Conservation (phyloP, 2,888 invertebrate species). For the Abscondita cerata region DNA sequence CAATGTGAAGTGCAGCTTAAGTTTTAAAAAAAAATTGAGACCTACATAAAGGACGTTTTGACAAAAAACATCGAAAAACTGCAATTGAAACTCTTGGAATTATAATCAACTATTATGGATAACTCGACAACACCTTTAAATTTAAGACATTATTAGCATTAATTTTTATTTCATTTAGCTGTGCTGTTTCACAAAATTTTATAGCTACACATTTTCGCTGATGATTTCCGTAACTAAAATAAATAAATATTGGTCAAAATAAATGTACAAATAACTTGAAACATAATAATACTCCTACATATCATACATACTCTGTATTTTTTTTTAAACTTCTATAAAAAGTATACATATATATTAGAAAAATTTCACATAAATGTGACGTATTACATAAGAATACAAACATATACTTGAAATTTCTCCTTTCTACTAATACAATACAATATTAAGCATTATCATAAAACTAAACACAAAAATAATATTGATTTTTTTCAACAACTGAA, state of each 20-base stretch:
- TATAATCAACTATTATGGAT: too few relatives aligned
- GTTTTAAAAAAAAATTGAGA: too few relatives aligned
- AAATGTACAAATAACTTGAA: slow-evolving; percentile 21
- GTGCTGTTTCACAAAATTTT: slow-evolving; percentile 29
- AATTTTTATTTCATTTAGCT: slow-evolving; percentile 26
- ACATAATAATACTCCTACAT: neutral
- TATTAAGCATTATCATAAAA: slow-evolving; percentile 6
- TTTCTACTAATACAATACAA: slow-evolving; percentile 1
- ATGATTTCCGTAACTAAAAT: slow-evolving; percentile 19
- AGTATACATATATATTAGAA: slow-evolving; percentile 1
- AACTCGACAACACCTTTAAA: too few relatives aligned
- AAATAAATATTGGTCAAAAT: slow-evolving; percentile 24
- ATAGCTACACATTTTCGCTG: slow-evolving; percentile 26
- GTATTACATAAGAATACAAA: neutral
- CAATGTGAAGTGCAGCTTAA: too few relatives aligned
- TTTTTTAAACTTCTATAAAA: neutral
- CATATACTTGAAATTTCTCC: neutral
- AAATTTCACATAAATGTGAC: neutral
- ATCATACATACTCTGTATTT: slow-evolving; percentile 1
- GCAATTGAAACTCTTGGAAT: too few relatives aligned
- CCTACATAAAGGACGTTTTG: too few relatives aligned
- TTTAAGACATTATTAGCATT: slow-evolving; percentile 2
- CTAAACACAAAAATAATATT: slow-evolving; percentile 18
- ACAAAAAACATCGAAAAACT: too few relatives aligned
- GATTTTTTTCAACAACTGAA: slow-evolving; percentile 22